Conservation (phyloP, 2,888 invertebrate species). For the Tenodera sinensis region DNA sequence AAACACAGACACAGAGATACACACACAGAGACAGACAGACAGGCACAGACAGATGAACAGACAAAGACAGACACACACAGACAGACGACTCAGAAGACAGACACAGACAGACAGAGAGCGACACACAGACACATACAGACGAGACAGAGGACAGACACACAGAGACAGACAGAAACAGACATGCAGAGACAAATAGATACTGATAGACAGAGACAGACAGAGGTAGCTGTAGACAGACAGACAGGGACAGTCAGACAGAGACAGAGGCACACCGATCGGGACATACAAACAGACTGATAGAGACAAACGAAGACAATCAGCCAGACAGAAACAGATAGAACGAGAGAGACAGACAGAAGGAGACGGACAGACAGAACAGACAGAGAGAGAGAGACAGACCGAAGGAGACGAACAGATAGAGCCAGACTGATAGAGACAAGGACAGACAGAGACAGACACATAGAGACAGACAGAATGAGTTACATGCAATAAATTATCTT, state of each 20-base stretch:
- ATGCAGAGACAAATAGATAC: too few relatives aligned
- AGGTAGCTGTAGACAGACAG: constrained; percentile 8
- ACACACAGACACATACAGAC: constrained; percentile 19
- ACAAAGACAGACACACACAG: background rate
- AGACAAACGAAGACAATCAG: constrained; percentile 1
- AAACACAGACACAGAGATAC: too few relatives aligned
- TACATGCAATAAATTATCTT: too few relatives aligned
- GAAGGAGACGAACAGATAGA: background rate
- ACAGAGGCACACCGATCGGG: background rate
- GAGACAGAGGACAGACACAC: constrained; percentile 9
- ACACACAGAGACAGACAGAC: too few relatives aligned
- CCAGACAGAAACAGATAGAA: background rate
- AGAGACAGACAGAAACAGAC: too few relatives aligned
- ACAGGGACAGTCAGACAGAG: constrained; percentile 16
- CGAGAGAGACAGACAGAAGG: too few relatives aligned
- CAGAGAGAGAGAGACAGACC: background rate
- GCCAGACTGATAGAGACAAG: background rate
- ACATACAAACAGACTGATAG: background rate
- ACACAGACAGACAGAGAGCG: too few relatives aligned
- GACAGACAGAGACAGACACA: too few relatives aligned
- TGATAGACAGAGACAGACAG: constrained; percentile 15
- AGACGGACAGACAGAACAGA: too few relatives aligned
- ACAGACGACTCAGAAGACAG: constrained; percentile 16
- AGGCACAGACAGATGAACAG: too few relatives aligned
- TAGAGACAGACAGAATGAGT: constrained; percentile 10